Base-by-base conservation (phyloP, 1,140 invertebrate species). In the Teleogryllus occipitalis region DNA sequence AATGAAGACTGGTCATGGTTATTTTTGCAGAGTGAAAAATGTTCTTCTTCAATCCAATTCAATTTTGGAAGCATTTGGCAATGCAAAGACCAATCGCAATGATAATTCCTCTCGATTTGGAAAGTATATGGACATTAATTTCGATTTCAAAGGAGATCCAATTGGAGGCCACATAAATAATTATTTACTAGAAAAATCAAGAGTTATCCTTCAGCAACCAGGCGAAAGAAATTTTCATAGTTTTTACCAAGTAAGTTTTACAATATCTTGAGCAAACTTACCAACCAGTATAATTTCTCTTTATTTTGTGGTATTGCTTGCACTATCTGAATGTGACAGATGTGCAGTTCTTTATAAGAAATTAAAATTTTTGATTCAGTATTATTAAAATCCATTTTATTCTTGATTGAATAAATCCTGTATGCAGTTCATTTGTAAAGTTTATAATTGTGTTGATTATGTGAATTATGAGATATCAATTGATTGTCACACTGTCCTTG, bases 121-220 rank as follows among this genome's bases (percentile, higher is more conserved):
- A 77, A 99, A 99, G 86, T 99, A 99, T 86, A 99, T 99, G 97
- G 97, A 99, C 85, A 98, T 99, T 81, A 96, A 98, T 89, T 99
- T 99, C 87, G 96, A 99, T 87, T 99, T 97, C 86, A 98, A 98
- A 88, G 97, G 97, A 0, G 97, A 99, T 87, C 97, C 97, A 0
- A 91, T 98, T 74, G 97, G 97, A 46, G 98, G 97, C 14, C 95
- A 98, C 84, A 97, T 99, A 81, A 97, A 94, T 81, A 98, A 98
- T 87, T 99, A 99, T 87, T 88, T 99, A 22, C 88, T 99, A 81
- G 98, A 99, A 89, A 99, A 99, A 89, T 98, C 96, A 54, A 89
- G 98, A 81, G 97, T 99, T 49, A 94, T 98, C 80, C 90, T 93
- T 83, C 95, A 99, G 85, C 97, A 99, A 84, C 86, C 89, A 1